Base-by-base conservation (phyloP, 2,888 invertebrate genomes). In the Agrotis puta region DNA sequence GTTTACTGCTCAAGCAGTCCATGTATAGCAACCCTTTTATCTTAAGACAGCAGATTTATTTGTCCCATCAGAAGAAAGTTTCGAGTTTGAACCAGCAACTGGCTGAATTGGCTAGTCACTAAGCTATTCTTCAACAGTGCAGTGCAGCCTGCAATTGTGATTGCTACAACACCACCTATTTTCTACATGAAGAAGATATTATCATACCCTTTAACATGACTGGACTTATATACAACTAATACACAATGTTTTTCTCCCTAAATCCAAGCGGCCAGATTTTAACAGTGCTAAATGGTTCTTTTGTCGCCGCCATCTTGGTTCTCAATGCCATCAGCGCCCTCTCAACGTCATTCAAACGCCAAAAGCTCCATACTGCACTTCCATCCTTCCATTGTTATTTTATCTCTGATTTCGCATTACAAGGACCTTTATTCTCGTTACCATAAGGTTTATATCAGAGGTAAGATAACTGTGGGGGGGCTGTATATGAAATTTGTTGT, bases 401-500 rank as follows among this genome's bases (percentile, higher is more conserved):
- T 56, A 56, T 6, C 33, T 56, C 56, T 56, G 56, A 56, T 20
- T 56, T 33, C 7, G 9, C n/a, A 20, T 14, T 18, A 33, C 13
- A 56, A 6, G 33, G n/a, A 33, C 1, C 14, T 14, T 56, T 33
- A 56, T 33, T 33, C 3, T 20, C 14, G n/a, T 56, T 33, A 14
- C 13, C 3, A 33, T 33, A 56, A 33, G n/a, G 33, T 33, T 14
- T 7, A 33, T 33, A 6, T 56, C 56, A 56, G 56, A 56, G 33
- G n/a, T 56, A 56, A 56, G 18, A 56, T 56, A 56, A 56, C n/a
- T 20, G 56, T 24, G 33, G 13, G 3, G 56, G 22, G 56, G 56
- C 33, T 56, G 56, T 56, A 20, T 56, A 75, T 85, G 86, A 85
- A 84, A 76, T 74, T 78, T 85, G 82, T 87, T 84, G 85, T 88